phyloP scores from a whole-genome alignment of 2,113 vertebrate species.

The Neodontobutis hainanensis region DNA sequence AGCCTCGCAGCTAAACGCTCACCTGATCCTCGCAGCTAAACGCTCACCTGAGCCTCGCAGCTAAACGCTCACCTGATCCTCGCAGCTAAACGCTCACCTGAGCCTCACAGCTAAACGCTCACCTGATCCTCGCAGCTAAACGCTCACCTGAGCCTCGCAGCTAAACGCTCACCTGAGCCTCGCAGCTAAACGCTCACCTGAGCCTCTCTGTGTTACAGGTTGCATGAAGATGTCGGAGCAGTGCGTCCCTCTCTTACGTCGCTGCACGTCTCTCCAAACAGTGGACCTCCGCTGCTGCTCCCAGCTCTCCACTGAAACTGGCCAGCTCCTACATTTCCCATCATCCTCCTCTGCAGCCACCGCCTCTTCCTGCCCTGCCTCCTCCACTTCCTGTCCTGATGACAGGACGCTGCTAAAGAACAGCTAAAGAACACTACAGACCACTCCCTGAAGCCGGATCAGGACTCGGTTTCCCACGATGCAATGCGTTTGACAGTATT shows the following conservation, averaged over 20 bases:
- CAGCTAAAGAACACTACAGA: constrained; percentile 80
- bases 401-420: constrained; percentile 89
- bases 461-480: constrained; percentile 33
- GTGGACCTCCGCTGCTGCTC: constrained; percentile 87
- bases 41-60: too few relatives aligned
- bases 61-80: background rate
- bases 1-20: too few relatives aligned
- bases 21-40: constrained; percentile 62
- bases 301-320: constrained; percentile 81
- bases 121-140: background rate
- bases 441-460: constrained; percentile 1
- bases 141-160: too few relatives aligned
- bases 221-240: constrained; percentile 89
- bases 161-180: background rate
- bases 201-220: constrained; percentile 68
- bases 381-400: constrained; percentile 74
- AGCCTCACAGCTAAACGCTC: background rate
- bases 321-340: constrained; percentile 81
- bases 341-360: constrained; percentile 67
- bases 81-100: constrained; percentile 63
- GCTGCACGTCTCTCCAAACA: constrained; percentile 84
- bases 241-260: constrained; percentile 82
- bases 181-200: background rate
- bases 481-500: constrained; percentile 31
- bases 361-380: constrained; percentile 43